Evolutionary conservation across 2,113 vertebrate species (phyloP).

Genomic region (Rhinolophus ferrumequinum): DNA sequence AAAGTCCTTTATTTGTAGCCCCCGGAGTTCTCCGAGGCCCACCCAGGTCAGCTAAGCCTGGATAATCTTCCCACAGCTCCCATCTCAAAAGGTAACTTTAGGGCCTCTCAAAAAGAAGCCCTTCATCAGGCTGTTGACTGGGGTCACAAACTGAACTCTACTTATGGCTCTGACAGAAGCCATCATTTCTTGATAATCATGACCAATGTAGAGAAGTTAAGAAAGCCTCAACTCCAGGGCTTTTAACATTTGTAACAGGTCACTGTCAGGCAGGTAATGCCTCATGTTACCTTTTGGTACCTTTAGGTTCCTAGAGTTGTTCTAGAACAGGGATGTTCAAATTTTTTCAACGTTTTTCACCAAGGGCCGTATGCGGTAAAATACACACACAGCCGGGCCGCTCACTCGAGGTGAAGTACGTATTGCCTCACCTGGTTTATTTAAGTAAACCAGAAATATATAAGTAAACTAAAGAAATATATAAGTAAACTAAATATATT

Average conservation of each 20-base stretch:
- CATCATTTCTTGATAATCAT: conserved; percentile 69
- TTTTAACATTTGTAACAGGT: conserved; percentile 72
- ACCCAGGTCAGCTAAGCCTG: background rate
- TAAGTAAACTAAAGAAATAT: no score
- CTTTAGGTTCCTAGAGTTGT: background rate
- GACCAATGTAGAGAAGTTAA: conserved; percentile 44
- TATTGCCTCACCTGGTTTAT: no score
- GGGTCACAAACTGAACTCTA: conserved; percentile 35
- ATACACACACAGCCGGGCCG: no score
- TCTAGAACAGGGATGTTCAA: background rate
- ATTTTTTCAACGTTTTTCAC: no score
- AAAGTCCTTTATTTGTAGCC: background rate
- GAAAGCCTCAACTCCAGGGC: conserved; percentile 13
- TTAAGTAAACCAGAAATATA: no score
- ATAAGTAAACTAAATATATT: no score
- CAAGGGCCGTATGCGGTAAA: no score
- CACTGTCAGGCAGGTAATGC: conserved; percentile 62
- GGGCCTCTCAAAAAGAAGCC: background rate
- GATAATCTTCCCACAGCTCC: background rate
- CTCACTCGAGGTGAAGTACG: no score
- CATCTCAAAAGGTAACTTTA: background rate
- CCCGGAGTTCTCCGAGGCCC: background rate
- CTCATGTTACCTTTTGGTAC: background rate
- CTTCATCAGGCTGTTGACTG: background rate
- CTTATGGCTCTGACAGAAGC: conserved; percentile 72